Base-by-base conservation (phyloP, 2,797 vertebrate species). In the Macroramphosus scolopax region DNA sequence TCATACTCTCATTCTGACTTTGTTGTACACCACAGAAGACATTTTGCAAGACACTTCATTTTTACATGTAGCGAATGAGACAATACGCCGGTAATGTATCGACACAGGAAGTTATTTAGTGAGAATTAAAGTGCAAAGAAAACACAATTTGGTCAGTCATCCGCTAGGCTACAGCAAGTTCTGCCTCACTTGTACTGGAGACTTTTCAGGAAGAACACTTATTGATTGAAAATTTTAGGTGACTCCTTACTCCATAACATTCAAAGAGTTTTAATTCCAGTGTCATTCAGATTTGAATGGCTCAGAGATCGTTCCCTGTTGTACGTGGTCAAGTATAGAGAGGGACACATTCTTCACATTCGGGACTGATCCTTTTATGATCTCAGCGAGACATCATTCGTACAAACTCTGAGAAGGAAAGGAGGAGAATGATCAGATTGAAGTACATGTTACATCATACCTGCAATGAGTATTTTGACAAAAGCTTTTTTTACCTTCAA, bases 361-460 rank as follows among this genome's bases (percentile, higher is more conserved):
- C 82, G 70, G 50, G 37, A 59, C 42, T 4, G 36, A 43, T 70
- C 40, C 30, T 25, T 42, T 28, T 6, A 17, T 15, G 60, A 62
- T 50, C 49, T 93, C 88, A 98, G 75, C 94, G 95, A 72, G 95
- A 98, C 94, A 98, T 97, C 95, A 98, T 98, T 74, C 94, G 90
- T 55, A 97, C 95, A 77, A 98, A 98, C 82, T 98, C 95, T 98
- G 88, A 22, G 41, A 59, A 42, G 35, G 62, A 41, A 40, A 48
- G 33, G 36, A 58, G 13, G 39, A 20, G 33, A 30, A 50, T 3
- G 37, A 28, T 17, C 48, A 40, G 12, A 10, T 24, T 17, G 5
- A n/a, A n/a, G n/a, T n/a, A n/a, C n/a, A n/a, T n/a, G n/a, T n/a
- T n/a, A n/a, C n/a, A n/a, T n/a, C n/a, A n/a, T n/a, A n/a, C n/a